These are phyloP conservation scores for Platichthys stellatus DNA, from an alignment of 2,113 vertebrate genomes.

Conservation along the genomic window DNA sequence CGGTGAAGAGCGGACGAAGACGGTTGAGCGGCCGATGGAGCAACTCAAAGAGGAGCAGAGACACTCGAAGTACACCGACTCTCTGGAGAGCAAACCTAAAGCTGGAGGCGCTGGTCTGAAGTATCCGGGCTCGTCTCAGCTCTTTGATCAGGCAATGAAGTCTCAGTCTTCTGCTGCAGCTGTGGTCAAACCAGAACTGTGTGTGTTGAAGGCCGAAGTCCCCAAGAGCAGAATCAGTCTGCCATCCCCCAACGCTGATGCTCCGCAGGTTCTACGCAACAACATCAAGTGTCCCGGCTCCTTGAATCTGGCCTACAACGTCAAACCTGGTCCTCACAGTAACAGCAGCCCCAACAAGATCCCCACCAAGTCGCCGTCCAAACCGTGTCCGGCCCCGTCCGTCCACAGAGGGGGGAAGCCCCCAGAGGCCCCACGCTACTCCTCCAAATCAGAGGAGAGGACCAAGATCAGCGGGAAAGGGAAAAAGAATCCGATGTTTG, in stretches of 20 bases:
- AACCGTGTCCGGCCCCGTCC: conserved; percentile 71
- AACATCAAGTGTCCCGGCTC: conserved; percentile 84
- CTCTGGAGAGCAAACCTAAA: conserved; percentile 73
- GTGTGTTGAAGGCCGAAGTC: conserved; percentile 83
- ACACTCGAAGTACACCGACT: conserved; percentile 76
- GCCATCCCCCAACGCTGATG: conserved; percentile 80
- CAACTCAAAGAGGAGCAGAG: conserved; percentile 74
- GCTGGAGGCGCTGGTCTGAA: conserved; percentile 77
- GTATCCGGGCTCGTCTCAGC: conserved; percentile 77
- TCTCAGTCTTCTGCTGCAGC: conserved; percentile 78
- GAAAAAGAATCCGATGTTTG: conserved; percentile 79
- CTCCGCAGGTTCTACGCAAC: conserved; percentile 80
- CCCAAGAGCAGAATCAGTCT: conserved; percentile 84
- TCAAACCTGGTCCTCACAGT: conserved; percentile 82
- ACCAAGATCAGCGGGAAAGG: conserved; percentile 79
- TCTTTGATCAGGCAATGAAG: conserved; percentile 76
- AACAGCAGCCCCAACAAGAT: conserved; percentile 89
- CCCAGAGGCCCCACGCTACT: conserved; percentile 72
- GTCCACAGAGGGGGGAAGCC: conserved; percentile 73
- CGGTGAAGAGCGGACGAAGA: conserved; percentile 70
- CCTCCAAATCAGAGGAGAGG: conserved; percentile 82
- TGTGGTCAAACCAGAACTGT: conserved; percentile 80
- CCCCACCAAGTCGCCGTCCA: conserved; percentile 90
- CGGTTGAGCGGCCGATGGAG: conserved; percentile 66
- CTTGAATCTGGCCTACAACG: conserved; percentile 77